Evolutionary conservation across 2,888 invertebrate genomes (phyloP).

Genomic region (Cerastoderma edule): DNA sequence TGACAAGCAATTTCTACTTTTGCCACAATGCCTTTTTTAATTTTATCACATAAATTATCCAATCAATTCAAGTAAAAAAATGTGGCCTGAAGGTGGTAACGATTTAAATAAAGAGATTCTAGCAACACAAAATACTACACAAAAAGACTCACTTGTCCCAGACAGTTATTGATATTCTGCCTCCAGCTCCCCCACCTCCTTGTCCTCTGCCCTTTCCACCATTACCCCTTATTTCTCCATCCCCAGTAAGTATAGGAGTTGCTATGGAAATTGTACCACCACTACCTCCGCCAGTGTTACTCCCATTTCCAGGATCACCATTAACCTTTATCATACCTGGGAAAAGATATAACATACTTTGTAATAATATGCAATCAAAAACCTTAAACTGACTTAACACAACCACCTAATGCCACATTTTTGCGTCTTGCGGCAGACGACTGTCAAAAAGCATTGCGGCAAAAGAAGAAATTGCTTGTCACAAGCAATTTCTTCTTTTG

Average conservation of each 20-base stretch:
- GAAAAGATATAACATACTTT: not conserved
- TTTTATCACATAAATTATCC: too few species aligned
- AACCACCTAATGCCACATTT: too few species aligned
- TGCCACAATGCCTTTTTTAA: too few species aligned
- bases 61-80: too few species aligned
- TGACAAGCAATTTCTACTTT: too few species aligned
- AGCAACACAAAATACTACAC: not conserved
- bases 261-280: constrained; percentile 65
- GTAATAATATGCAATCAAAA: too few species aligned
- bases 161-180: constrained; percentile 61
- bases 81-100: too few species aligned
- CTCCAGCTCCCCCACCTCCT: constrained; percentile 73
- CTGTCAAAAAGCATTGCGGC: too few species aligned
- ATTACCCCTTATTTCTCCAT: constrained; percentile 62
- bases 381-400: too few species aligned
- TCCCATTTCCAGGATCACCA: constrained; percentile 59
- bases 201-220: constrained; percentile 63
- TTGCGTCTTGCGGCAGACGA: too few species aligned
- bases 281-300: constrained; percentile 69
- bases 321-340: constrained; percentile 67
- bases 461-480: too few species aligned
- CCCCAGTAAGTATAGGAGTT: constrained; percentile 55
- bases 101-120: not conserved
- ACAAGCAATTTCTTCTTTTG: too few species aligned
- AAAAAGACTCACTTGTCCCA: constrained; percentile 43